Base-by-base conservation (phyloP, 2,113 vertebrate species). In the Etheostoma spectabile region DNA sequence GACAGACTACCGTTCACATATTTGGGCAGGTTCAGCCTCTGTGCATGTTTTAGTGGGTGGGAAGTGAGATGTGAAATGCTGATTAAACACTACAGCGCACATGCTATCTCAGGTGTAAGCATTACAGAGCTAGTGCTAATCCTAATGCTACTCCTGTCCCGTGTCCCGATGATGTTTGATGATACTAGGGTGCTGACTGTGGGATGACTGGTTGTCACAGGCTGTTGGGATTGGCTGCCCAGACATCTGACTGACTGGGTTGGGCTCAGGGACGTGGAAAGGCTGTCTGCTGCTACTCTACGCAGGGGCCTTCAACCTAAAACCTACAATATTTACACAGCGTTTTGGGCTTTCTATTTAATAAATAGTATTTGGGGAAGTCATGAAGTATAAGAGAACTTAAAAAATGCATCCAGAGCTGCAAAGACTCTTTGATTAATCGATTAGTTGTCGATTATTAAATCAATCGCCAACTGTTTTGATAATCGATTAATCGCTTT, bases 221-320 rank as follows among this genome's bases (percentile, higher is more conserved):
- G 71, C 67, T 30, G 66, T 45, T 8, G 53, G 14, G 59, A 24
- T 22, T 19, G 71, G 61, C 70, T 56, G 51, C 75, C 59, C 42
- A 10, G 27, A 49, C 79, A 64, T 78, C 67, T 84, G 61, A 59
- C 27, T 13, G 16, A 63, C 45, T 74, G 69, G 45, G 48, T 38
- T 61, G 56, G 59, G 74, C 48, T 72, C 80, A 83, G 63, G 57
- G 82, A 79, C 59, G 53, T 74, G 52, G 53, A 84, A 82, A 45
- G 33, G 19, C 15, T 59, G 79, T 38, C 21, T 30, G 3, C 66
- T 51, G 18, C 56, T 19, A 35, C 52, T 14, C 21, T 10, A 16
- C 56, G n/a, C 42, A 72, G 22, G 2, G 7, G 4, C 30, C 21
- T 33, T 48, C 45, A 15, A 6, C 57, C 3, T 51, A 48, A 48